These are phyloP conservation scores for Drosophila fulvimacula DNA, from an alignment of 2,888 invertebrate genomes.

Conservation along the genomic window DNA sequence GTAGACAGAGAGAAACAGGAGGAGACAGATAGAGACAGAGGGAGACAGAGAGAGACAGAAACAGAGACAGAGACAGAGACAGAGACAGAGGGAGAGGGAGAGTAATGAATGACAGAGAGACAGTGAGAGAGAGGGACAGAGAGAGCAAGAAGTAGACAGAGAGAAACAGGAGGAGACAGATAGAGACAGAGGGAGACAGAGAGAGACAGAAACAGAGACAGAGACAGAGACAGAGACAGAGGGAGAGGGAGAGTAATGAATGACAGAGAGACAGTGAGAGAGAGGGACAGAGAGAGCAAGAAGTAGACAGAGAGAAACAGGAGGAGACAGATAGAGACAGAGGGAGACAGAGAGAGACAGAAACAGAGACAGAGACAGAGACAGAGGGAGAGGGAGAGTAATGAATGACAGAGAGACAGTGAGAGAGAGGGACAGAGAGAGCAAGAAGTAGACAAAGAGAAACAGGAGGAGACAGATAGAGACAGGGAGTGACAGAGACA, in stretches of 20 bases:
- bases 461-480: not conserved
- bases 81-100: not conserved
- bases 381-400: not conserved
- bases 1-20: not conserved
- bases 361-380: not conserved
- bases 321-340: not conserved
- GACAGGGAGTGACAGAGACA: not conserved
- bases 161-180: not conserved
- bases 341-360: not conserved
- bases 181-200: not conserved
- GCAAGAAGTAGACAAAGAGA: not conserved
- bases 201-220: not conserved
- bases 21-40: not conserved
- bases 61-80: not conserved
- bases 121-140: not conserved
- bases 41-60: not conserved
- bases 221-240: not conserved
- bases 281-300: not conserved
- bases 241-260: not conserved
- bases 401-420: not conserved
- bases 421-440: not conserved
- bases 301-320: not conserved
- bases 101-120: no score
- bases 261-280: not conserved
- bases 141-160: not conserved